Percentiles rank a stretch among this genome's conserved stretches.
Conservation (phyloP, 2,888 invertebrate species). For the Dryomyza anilis region DNA sequence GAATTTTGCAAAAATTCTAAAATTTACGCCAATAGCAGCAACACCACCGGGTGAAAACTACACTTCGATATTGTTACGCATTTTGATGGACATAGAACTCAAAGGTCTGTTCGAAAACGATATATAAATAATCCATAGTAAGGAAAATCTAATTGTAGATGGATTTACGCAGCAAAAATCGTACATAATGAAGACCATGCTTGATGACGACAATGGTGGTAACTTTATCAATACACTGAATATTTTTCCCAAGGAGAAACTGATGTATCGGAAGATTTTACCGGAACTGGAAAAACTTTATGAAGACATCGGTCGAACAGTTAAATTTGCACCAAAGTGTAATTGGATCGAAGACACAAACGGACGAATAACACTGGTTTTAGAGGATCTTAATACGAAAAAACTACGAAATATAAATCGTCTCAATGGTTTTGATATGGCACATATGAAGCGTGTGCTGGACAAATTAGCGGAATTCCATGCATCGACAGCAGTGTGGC, state of each 20-base stretch:
- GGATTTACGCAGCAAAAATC: constrained; percentile 49
- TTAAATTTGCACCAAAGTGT: constrained; percentile 53
- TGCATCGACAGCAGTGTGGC: constrained; percentile 53
- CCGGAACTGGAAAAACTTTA: constrained; percentile 54
- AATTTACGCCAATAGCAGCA: constrained; percentile 50
- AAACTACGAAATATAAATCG: constrained; percentile 54
- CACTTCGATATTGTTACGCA: constrained; percentile 53
- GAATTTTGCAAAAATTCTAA: constrained; percentile 47
- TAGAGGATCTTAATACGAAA: constrained; percentile 52
- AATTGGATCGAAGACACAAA: constrained; percentile 47
- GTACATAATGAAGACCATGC: constrained; percentile 53
- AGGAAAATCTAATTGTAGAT: too few species aligned
- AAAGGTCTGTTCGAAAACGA: constrained; percentile 44
- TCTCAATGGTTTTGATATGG: constrained; percentile 52
- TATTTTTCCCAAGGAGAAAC: constrained; percentile 55
- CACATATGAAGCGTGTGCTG: constrained; percentile 52
- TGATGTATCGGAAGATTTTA: constrained; percentile 52
- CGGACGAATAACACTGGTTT: constrained; percentile 48
- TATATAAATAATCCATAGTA: too few species aligned
- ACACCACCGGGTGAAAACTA: constrained; percentile 56
- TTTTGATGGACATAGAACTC: constrained; percentile 53
- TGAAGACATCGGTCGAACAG: constrained; percentile 40
- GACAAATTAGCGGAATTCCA: constrained; percentile 57
- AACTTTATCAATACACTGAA: constrained; percentile 50
- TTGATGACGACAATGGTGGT: constrained; percentile 46